phyloP scores from a whole-genome alignment of 2,113 vertebrate genomes.

The Anguilla rostrata region DNA sequence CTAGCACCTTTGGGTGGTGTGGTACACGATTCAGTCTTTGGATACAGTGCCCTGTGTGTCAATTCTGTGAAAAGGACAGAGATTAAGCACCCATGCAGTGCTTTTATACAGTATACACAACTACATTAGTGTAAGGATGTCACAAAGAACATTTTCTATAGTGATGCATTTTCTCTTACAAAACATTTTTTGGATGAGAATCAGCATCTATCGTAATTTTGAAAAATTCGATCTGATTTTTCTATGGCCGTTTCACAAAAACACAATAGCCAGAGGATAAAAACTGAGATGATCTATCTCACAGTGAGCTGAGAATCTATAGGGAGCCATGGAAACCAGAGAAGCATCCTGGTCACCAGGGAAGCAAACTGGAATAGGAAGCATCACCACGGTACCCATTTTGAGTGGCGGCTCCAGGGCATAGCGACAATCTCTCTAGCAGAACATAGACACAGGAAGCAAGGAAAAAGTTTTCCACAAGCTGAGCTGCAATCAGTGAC shows the following conservation, averaged over 20 bases:
- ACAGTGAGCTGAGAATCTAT: neutral
- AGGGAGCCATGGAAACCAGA: neutral
- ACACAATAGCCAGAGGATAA: slow-evolving; percentile 24
- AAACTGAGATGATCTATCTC: too few relatives aligned
- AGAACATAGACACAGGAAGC: neutral
- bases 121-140: too few relatives aligned
- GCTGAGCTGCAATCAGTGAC: neutral
- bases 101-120: too few relatives aligned
- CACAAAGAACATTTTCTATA: too few relatives aligned
- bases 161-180: too few relatives aligned
- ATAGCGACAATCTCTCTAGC: neutral
- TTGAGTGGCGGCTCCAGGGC: neutral
- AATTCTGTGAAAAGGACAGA: neutral
- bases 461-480: neutral
- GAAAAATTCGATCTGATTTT: slow-evolving; percentile 26
- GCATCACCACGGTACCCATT: neutral
- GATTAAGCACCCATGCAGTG: neutral
- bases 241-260: slow-evolving; percentile 23
- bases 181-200: neutral
- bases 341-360: neutral
- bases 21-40: neutral
- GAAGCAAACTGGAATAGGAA: neutral
- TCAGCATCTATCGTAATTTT: slow-evolving; percentile 29
- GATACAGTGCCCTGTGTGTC: neutral
- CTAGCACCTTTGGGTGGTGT: neutral